Evolutionary conservation across 2,113 vertebrate species (phyloP).

Genomic region (Petroica traversi): DNA sequence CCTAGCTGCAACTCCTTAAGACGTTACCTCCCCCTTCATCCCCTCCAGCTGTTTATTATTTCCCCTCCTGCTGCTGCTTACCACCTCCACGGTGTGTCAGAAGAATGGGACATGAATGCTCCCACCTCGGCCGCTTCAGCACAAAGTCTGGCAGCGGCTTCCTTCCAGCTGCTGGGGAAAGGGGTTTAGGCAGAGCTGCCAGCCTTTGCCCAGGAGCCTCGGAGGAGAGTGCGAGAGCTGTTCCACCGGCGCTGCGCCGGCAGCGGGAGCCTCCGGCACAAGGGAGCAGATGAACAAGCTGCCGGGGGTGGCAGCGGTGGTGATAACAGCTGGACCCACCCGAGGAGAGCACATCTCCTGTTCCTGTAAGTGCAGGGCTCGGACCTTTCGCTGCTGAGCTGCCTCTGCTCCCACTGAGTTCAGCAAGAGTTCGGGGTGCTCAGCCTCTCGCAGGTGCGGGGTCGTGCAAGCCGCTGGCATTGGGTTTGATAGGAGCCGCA

Average conservation of each 20-base stretch:
- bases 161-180: slow-evolving; percentile 8
- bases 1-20: not conserved
- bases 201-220: slow-evolving; percentile 35
- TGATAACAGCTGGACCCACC: slow-evolving; percentile 56
- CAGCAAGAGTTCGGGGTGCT: not conserved
- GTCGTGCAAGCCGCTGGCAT: not conserved
- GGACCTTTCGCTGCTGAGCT: not conserved
- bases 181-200: not conserved
- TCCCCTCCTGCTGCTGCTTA: not conserved
- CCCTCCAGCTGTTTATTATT: slow-evolving; percentile 44
- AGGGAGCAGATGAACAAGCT: slow-evolving; percentile 31
- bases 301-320: slow-evolving; percentile 12
- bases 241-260: not conserved
- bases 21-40: not conserved
- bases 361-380: slow-evolving; percentile 23
- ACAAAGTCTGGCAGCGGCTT: not conserved
- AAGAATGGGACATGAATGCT: slow-evolving; percentile 7
- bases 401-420: not conserved
- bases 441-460: not conserved
- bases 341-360: not conserved
- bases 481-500: not conserved
- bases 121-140: not conserved
- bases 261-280: slow-evolving; percentile 38
- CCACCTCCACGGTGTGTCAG: slow-evolving; percentile 33
- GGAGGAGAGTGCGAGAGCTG: slow-evolving; percentile 2